Evolutionary conservation across 2,113 vertebrate species (phyloP).

Genomic region (Theristicus caerulescens): DNA sequence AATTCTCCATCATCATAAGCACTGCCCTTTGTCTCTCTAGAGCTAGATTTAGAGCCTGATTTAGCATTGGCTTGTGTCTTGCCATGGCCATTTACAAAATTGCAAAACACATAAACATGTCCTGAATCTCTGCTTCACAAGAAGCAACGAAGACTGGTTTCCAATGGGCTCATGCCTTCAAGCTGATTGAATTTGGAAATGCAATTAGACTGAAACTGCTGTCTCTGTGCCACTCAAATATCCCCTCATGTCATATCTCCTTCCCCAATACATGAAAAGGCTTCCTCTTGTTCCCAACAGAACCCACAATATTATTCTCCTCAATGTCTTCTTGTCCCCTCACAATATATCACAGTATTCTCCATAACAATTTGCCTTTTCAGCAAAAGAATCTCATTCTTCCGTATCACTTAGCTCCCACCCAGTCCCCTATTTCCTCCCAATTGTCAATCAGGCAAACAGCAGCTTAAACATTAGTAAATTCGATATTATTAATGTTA

Average conservation of each 20-base stretch:
- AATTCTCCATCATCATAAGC: not conserved
- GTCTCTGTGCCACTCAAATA: too few species aligned
- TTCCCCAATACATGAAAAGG: not conserved
- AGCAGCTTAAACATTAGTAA: not conserved
- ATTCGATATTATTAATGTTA: not conserved
- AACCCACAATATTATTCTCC: not conserved
- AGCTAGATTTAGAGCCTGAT: not conserved
- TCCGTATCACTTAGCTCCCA: not conserved
- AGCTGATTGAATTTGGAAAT: not conserved
- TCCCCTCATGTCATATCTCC: not conserved
- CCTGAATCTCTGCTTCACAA: not conserved
- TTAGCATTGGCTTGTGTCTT: not conserved
- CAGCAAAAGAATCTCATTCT: not conserved
- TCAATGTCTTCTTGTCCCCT: not conserved
- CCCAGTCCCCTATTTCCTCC: not conserved
- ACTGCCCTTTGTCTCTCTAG: not conserved
- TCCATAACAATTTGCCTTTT: not conserved
- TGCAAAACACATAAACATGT: not conserved
- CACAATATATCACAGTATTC: not conserved
- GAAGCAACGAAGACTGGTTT: not conserved
- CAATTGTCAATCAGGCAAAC: not conserved
- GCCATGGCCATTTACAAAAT: rapidly evolving
- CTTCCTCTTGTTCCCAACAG: not conserved
- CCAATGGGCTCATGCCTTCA: not conserved
- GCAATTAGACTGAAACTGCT: not conserved